Base-by-base conservation (phyloP, 2,797 vertebrate species). In the Darevskia nairensis region DNA sequence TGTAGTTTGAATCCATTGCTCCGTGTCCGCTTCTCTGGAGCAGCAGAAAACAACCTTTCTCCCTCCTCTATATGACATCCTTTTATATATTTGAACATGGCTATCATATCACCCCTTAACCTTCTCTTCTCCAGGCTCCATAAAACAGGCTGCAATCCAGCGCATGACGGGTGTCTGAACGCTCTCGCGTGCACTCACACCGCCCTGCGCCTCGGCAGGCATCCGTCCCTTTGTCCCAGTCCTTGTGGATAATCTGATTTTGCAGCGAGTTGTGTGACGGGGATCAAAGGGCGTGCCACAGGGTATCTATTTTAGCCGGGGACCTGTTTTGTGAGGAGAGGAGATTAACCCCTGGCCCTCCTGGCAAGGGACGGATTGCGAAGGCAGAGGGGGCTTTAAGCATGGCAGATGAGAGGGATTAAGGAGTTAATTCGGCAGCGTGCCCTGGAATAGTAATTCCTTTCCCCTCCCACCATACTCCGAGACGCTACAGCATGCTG, bases 381-480 rank as follows among this genome's bases (percentile, higher is more conserved):
- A 89, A 46, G 85, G 84, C 92, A 29, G 76, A 50, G 23, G 50
- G 50, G 50, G 50, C 50, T 87, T 84, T 89, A 8, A 23, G 85
- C 75, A 55, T 64, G 90, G 86, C 89, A 76, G 89, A 13, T 86
- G 4, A 88, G 2, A 74, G 85, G 77, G 11, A 91, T 91, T 88
- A 93, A 92, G 1, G 91, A 50, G 95, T 92, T 93, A 92, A 93
- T 87, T 85, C 89, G 1, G 85, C 80, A 89, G 35, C 86, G 0
- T 46, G 6, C 75, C 10, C 76, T 21, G 84, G 84, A 93, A 59
- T 27, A 7, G 87, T 8, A 6, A 68, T 69, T 86, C 7, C 78
- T 11, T n/a, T 50, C 32, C 81, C 80, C 86, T 86, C 55, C 55
- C 39, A 85, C 32, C 32, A 59, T 64, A n/a, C 27, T 35, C n/a